phyloP scores from a whole-genome alignment of 2,113 vertebrate species.

The Polyodon spathula region DNA sequence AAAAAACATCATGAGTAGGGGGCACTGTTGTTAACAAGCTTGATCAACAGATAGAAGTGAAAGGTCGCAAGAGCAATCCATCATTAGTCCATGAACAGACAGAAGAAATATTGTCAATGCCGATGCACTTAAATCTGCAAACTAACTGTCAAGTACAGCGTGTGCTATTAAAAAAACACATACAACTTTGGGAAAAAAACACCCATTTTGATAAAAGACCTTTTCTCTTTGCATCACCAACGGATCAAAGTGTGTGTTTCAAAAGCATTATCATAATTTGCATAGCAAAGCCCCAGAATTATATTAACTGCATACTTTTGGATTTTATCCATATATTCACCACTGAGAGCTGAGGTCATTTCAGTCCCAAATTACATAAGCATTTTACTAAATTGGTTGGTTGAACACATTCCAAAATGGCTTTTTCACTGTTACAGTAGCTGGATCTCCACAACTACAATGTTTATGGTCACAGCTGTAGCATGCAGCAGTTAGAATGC shows the following conservation, averaged over 20 bases:
- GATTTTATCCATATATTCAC: constrained; percentile 12
- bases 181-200: no score
- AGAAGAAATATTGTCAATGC: constrained; percentile 12
- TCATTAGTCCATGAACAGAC: not conserved
- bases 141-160: not conserved
- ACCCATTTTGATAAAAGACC: constrained; percentile 3
- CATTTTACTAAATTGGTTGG: constrained; percentile 22
- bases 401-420: constrained; percentile 20
- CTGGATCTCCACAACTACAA: no score
- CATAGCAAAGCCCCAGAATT: constrained; percentile 26
- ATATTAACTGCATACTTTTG: constrained; percentile 22
- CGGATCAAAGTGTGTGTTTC: constrained; percentile 15
- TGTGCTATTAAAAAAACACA: no score
- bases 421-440: not conserved
- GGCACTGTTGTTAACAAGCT: not conserved
- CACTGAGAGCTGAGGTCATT: constrained; percentile 17
- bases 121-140: constrained; percentile 9
- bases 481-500: not conserved
- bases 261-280: constrained; percentile 33
- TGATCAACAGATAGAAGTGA: not conserved
- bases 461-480: not conserved
- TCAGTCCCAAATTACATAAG: constrained; percentile 7
- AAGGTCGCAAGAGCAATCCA: not conserved
- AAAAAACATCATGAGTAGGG: not conserved
- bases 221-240: not conserved